Base-by-base conservation (phyloP, 2,113 vertebrate genomes). In the Chiloscyllium plagiosum region DNA sequence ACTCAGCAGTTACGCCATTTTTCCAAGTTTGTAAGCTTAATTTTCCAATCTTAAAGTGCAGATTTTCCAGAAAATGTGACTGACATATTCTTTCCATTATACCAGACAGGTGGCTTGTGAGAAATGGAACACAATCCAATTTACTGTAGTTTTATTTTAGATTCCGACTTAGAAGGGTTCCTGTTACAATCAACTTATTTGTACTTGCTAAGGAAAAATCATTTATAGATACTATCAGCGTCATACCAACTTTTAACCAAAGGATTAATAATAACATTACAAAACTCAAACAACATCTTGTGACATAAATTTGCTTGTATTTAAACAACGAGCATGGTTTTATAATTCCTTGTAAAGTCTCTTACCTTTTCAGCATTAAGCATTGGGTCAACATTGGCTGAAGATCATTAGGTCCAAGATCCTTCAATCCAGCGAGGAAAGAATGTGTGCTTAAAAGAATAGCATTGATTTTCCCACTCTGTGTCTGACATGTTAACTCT, bases 401-500 rank as follows among this genome's bases (percentile, higher is more conserved):
- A 96, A 98, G 96, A 4, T 98, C 98, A 47, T 96, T 72, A 0
- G 96, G 96, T 47, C 96, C 96, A 4, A 96, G 42, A 7, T 97
- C 97, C 94, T 97, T 97, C 7, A 97, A 76, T 52, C 96, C 96
- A 86, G 96, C 96, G 52, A 99, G 98, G 96, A 99, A 99, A 90
- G 97, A 96, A 96, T 99, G 99, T 22, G 99, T 99, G 97, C 97
- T 98, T 95, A 99, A 97, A 96, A 96, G 96, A 96, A 99, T 97
- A 96, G 96, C 98, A 95, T 98, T 99, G 96, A 98, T 98, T 97
- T 98, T 99, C 52, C 99, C 99, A 66, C 98, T 99, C 26, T 98
- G 98, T 3, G 98, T 99, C 97, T 99, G 99, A 97, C 99, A 99
- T 0, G 98, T 99, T 97, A 99, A 85, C 96, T 99, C 98, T 85